These are phyloP conservation scores for Lophotis ruficrista DNA, from an alignment of 2,113 vertebrate species.

Conservation along the genomic window DNA sequence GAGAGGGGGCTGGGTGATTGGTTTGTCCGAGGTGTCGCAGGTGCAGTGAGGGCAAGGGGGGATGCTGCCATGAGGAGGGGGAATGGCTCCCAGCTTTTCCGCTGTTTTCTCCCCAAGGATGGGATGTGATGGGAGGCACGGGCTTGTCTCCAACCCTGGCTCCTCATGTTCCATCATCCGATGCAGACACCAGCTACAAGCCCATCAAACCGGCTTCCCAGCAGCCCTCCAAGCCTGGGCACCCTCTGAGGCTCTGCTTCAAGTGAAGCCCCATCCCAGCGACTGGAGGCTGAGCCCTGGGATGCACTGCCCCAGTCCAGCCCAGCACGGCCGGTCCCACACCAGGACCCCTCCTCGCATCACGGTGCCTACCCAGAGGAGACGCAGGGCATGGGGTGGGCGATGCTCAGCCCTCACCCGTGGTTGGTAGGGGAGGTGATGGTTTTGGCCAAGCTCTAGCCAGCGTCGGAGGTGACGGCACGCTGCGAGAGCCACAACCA, in stretches of 20 bases:
- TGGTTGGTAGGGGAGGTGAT: accelerated
- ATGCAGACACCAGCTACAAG: neutral
- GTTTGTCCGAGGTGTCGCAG: neutral
- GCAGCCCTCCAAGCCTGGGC: neutral
- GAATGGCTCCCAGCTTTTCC: neutral
- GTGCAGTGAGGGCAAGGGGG: accelerated
- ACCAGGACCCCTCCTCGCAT: accelerated
- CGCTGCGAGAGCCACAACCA: accelerated
- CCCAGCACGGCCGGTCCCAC: accelerated
- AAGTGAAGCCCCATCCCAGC: neutral
- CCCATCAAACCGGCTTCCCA: neutral
- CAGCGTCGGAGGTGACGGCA: accelerated
- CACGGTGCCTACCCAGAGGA: accelerated
- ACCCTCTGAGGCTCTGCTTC: accelerated
- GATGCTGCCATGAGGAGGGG: accelerated
- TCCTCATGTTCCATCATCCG: accelerated
- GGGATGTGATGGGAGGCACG: accelerated
- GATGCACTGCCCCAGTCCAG: accelerated
- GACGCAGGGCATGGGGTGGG: accelerated
- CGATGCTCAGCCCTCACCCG: accelerated
- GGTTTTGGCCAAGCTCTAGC: neutral
- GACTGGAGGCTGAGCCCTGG: accelerated
- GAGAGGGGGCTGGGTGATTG: neutral
- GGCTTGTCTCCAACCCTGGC: neutral
- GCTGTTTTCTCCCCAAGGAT: neutral